Evolutionary conservation across 2,113 vertebrate species (phyloP).

Genomic region (Electrona antarctica): DNA sequence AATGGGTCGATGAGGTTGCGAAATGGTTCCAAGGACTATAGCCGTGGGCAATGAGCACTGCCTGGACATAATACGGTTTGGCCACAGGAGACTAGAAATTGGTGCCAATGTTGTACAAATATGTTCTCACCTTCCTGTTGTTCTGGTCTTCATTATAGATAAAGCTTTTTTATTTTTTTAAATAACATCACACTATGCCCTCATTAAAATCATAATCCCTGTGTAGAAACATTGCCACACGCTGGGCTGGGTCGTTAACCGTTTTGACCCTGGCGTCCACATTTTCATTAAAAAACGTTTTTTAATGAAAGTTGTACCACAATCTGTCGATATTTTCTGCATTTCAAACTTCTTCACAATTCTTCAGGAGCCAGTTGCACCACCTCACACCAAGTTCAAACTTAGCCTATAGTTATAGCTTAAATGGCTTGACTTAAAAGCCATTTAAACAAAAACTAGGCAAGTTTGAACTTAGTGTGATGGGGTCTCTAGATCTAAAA

Average conservation of each 20-base stretch:
- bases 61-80: constrained; percentile 11
- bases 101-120: not conserved
- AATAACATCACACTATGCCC: constrained; percentile 12
- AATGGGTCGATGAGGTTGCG: constrained; percentile 17
- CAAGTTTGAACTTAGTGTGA: too few relatives aligned
- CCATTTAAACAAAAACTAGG: too few relatives aligned
- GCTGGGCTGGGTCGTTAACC: constrained; percentile 33
- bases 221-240: constrained; percentile 39
- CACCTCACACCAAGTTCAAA: too few relatives aligned
- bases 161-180: not conserved
- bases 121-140: constrained; percentile 26
- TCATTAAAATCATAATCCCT: constrained; percentile 14
- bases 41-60: constrained; percentile 8
- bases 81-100: constrained; percentile 15
- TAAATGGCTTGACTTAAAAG: too few relatives aligned
- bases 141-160: constrained; percentile 23
- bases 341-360: too few relatives aligned
- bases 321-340: too few relatives aligned
- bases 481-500: too few relatives aligned
- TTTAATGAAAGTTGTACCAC: too few relatives aligned
- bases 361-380: too few relatives aligned
- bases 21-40: not conserved
- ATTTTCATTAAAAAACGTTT: too few relatives aligned
- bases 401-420: too few relatives aligned
- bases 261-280: not conserved